Conservation (phyloP, 2,113 vertebrate species). For the Heliornis fulica region DNA sequence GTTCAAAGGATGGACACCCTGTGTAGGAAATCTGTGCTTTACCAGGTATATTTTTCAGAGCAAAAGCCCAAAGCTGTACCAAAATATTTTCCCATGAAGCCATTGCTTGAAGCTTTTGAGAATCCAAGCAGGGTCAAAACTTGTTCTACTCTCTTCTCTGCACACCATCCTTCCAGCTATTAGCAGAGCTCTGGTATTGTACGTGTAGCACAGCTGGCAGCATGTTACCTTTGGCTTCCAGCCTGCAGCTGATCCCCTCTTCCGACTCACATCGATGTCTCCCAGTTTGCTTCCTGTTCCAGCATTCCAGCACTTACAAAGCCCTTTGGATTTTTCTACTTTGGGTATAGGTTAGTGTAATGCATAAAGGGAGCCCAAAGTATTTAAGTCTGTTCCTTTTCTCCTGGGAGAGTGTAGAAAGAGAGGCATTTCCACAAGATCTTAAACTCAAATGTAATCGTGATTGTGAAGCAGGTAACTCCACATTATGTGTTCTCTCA, state of each 20-base stretch:
- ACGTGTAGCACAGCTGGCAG: neutral
- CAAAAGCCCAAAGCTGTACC: neutral
- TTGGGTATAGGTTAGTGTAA: neutral
- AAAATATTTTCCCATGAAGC: rapidly evolving
- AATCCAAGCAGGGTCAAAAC: neutral
- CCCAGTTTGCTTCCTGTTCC: neutral
- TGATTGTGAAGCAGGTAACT: neutral
- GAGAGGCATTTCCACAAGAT: neutral
- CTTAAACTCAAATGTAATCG: neutral
- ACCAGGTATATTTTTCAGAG: neutral
- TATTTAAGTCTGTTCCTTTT: neutral
- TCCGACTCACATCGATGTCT: neutral
- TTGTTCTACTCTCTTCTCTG: neutral
- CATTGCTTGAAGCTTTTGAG: neutral
- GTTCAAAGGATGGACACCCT: neutral
- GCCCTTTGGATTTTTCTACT: neutral
- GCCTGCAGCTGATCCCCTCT: neutral
- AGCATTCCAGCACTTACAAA: neutral
- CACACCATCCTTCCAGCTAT: neutral
- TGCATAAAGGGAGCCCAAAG: neutral
- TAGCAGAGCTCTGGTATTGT: neutral
- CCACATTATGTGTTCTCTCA: neutral
- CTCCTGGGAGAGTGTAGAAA: neutral
- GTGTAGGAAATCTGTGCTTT: neutral
- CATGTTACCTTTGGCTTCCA: neutral